A percentile compares a stretch with the other conserved stretches of the same genome.
phyloP scores from a whole-genome alignment of 2,888 invertebrate species.

The Dryomyza anilis region DNA sequence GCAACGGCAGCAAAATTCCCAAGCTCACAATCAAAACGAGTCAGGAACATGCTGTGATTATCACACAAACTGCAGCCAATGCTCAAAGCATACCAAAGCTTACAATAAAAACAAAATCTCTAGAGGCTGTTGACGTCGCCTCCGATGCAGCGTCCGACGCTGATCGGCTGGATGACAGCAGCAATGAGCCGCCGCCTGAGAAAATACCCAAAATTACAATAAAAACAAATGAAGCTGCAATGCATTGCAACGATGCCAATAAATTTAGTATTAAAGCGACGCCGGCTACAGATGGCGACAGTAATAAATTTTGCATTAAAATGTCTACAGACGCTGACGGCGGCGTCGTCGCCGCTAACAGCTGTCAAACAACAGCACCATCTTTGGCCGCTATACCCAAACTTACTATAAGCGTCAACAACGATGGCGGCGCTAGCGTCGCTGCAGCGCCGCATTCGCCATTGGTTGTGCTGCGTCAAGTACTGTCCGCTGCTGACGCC shows the following conservation, averaged over 20 bases:
- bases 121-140: slow-evolving; percentile 41
- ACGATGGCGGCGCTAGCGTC: slow-evolving; percentile 34
- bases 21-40: slow-evolving; percentile 63
- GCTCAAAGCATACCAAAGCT: slow-evolving; percentile 58
- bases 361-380: background rate
- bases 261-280: slow-evolving; percentile 33
- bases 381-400: slow-evolving; percentile 36
- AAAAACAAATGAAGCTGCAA: slow-evolving; percentile 44
- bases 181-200: slow-evolving; percentile 40
- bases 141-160: background rate
- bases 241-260: slow-evolving; percentile 32
- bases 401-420: slow-evolving; percentile 38
- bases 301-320: too few relatives aligned
- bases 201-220: slow-evolving; percentile 62
- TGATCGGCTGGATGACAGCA: slow-evolving; percentile 34
- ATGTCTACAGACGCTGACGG: too few relatives aligned
- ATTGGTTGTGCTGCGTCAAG: slow-evolving; percentile 33
- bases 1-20: slow-evolving; percentile 46
- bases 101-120: slow-evolving; percentile 58
- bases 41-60: slow-evolving; percentile 62
- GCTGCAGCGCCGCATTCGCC: slow-evolving; percentile 49
- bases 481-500: slow-evolving; percentile 29
- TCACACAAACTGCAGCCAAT: slow-evolving; percentile 52
- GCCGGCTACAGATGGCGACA: slow-evolving; percentile 12
- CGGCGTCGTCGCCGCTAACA: too few relatives aligned